Evolutionary conservation across 1,140 invertebrate genomes (phyloP).

Genomic region (Bombus ignitus): DNA sequence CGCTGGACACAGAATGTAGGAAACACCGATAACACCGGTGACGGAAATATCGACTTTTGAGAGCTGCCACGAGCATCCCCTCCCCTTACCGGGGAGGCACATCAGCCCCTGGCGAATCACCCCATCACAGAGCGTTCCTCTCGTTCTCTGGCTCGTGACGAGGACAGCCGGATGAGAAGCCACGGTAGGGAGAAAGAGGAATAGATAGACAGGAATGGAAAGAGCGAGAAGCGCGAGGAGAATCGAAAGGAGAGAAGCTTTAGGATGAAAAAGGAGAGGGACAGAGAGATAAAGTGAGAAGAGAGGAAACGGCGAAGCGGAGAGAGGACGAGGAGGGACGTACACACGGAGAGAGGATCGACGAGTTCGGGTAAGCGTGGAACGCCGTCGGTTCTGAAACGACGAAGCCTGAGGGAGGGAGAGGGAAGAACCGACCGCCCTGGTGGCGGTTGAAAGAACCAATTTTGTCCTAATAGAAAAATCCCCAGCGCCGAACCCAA

Average conservation of each 20-base stretch:
- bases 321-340: background rate
- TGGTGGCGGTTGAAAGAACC: constrained; percentile 83
- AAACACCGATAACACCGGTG: constrained; percentile 80
- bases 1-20: constrained; percentile 79
- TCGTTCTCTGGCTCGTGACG: constrained; percentile 50
- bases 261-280: background rate
- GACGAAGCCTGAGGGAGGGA: constrained; percentile 15
- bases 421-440: constrained; percentile 55
- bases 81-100: constrained; percentile 56
- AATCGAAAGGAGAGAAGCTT: constrained; percentile 35
- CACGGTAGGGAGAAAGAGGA: background rate
- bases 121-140: constrained; percentile 57
- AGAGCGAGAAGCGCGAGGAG: background rate
- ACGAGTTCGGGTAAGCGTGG: constrained; percentile 58
- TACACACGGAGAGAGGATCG: constrained; percentile 54
- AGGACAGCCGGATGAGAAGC: constrained; percentile 9
- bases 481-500: constrained; percentile 82
- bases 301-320: background rate
- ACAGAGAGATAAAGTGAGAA: constrained; percentile 23
- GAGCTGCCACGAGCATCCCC: constrained; percentile 73
- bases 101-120: constrained; percentile 67
- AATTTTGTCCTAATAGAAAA: constrained; percentile 83
- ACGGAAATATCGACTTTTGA: constrained; percentile 82
- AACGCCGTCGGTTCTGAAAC: constrained; percentile 61
- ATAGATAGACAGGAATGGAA: background rate